These are phyloP conservation scores for Hymenochirus boettgeri DNA, from an alignment of 2,113 vertebrate species.

Conservation along the genomic window DNA sequence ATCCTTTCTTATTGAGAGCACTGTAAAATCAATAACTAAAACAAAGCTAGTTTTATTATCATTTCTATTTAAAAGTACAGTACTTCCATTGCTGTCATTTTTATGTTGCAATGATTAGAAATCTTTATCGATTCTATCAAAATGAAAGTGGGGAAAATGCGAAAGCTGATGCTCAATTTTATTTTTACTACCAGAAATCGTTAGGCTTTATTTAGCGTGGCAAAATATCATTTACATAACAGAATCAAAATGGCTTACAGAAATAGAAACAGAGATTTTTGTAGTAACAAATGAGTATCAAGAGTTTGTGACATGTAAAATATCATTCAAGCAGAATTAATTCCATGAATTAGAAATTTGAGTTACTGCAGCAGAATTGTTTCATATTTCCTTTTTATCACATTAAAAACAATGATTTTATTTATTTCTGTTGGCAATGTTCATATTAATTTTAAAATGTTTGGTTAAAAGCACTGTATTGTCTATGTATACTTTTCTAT, in stretches of 20 bases:
- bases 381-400: constrained; percentile 28
- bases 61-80: too few species aligned
- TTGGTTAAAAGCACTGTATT: constrained; percentile 16
- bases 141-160: constrained; percentile 5
- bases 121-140: too few species aligned
- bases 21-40: too few species aligned
- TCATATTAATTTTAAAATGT: constrained; percentile 22
- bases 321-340: constrained; percentile 30
- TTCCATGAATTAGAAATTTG: constrained; percentile 35
- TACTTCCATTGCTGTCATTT: too few species aligned
- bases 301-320: constrained; percentile 37
- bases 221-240: constrained; percentile 17
- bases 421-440: constrained; percentile 28
- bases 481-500: too few species aligned
- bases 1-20: too few species aligned
- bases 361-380: constrained; percentile 23
- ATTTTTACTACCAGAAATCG: constrained; percentile 11
- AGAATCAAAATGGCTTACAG: constrained; percentile 18
- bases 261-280: constrained; percentile 15
- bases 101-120: too few species aligned
- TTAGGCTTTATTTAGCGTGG: constrained; percentile 15
- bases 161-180: constrained; percentile 1
- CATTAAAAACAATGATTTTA: constrained; percentile 14
- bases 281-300: constrained; percentile 9
- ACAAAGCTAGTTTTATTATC: too few species aligned